Conservation (phyloP, 1,140 invertebrate species). For the Aradophagus sp. region DNA sequence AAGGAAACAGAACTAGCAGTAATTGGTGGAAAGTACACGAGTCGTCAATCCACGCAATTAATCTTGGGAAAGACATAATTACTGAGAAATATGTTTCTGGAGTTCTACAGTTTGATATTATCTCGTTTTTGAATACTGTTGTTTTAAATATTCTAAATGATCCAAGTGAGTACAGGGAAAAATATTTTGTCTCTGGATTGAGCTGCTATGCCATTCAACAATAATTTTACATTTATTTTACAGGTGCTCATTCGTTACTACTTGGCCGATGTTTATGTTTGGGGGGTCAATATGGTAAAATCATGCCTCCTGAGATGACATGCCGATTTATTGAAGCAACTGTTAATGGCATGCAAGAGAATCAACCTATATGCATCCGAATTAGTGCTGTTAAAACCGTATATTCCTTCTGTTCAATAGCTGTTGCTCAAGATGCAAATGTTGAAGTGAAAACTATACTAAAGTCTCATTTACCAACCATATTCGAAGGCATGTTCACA, state of each 20-base stretch:
- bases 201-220: not conserved
- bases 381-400: conserved; percentile 74
- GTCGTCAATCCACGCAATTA: conserved; percentile 82
- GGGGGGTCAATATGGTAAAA: conserved; percentile 80
- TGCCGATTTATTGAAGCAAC: conserved; percentile 79
- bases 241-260: conserved; percentile 79
- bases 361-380: conserved; percentile 72
- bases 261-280: conserved; percentile 83
- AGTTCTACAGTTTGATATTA: conserved; percentile 80
- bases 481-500: conserved; percentile 70
- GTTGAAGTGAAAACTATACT: conserved; percentile 62
- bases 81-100: conserved; percentile 76
- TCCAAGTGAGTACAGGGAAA: conserved; percentile 59
- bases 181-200: not conserved
- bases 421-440: conserved; percentile 44
- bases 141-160: conserved; percentile 73
- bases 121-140: conserved; percentile 80
- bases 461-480: conserved; percentile 65
- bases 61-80: conserved; percentile 76
- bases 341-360: conserved; percentile 78
- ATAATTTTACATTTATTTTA: not conserved
- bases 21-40: conserved; percentile 88
- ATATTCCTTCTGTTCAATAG: conserved; percentile 66
- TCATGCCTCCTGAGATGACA: conserved; percentile 77
- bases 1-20: conserved; percentile 69